Evolutionary conservation across 2,888 invertebrate genomes (phyloP).

Genomic region (Pheosia tremula): DNA sequence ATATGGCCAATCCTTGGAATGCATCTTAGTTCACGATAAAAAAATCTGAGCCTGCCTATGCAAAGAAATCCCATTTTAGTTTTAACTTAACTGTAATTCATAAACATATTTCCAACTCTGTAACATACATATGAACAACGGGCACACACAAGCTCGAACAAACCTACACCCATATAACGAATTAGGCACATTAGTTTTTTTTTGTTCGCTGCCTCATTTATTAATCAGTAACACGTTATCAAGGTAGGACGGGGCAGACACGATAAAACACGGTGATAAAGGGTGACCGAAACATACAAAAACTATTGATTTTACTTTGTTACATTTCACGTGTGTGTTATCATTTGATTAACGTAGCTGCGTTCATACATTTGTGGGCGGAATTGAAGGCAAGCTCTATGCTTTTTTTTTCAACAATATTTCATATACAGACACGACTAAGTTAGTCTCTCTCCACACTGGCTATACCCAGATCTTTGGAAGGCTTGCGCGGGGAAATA

Average conservation of each 20-base stretch:
- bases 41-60: too few relatives aligned
- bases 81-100: too few relatives aligned
- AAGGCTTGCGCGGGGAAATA: too few relatives aligned
- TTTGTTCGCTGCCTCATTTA: constrained; percentile 46
- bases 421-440: too few relatives aligned
- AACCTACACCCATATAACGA: constrained; percentile 22
- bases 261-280: constrained; percentile 72
- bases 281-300: constrained; percentile 59
- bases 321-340: constrained; percentile 34
- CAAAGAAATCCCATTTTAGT: too few relatives aligned
- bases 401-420: too few relatives aligned
- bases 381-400: too few relatives aligned
- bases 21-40: too few relatives aligned
- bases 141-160: background rate
- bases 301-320: constrained; percentile 69
- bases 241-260: constrained; percentile 53
- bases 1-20: too few relatives aligned
- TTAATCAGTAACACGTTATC: constrained; percentile 77
- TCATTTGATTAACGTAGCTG: constrained; percentile 33
- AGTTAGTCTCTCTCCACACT: too few relatives aligned
- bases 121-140: background rate
- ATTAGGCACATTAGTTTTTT: constrained; percentile 46
- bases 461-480: too few relatives aligned
- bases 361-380: background rate
- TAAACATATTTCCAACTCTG: too few relatives aligned